These are phyloP conservation scores for Argyra leucocephala DNA, from an alignment of 2,888 invertebrate genomes.

Conservation along the genomic window DNA sequence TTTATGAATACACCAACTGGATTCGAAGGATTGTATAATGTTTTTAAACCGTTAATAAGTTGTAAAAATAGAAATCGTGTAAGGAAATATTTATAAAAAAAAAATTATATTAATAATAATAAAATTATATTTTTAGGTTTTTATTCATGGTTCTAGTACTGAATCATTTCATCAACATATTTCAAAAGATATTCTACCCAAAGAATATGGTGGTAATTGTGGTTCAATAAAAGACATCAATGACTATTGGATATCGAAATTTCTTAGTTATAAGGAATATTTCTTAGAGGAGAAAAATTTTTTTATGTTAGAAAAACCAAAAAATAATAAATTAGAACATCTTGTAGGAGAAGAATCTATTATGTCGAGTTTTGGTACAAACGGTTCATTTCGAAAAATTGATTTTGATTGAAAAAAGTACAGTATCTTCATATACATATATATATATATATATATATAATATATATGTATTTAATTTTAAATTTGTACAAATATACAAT, in stretches of 20 bases:
- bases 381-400: conserved; percentile 27
- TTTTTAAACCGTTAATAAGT: conserved; percentile 52
- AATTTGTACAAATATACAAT: too few relatives aligned
- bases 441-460: too few relatives aligned
- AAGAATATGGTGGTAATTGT: conserved; percentile 56
- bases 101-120: background rate
- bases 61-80: conserved; percentile 54
- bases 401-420: conserved; percentile 26
- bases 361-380: conserved; percentile 22
- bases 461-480: too few relatives aligned
- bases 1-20: conserved; percentile 51
- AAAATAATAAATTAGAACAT: conserved; percentile 22
- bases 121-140: conserved; percentile 44
- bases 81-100: conserved; percentile 30
- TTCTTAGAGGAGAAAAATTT: conserved; percentile 34
- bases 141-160: conserved; percentile 48
- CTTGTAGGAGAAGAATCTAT: conserved; percentile 10
- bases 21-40: conserved; percentile 50
- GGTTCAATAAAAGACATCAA: conserved; percentile 42
- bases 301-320: conserved; percentile 36
- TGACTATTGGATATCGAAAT: conserved; percentile 36
- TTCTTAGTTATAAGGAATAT: conserved; percentile 34
- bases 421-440: too few relatives aligned
- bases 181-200: conserved; percentile 51
- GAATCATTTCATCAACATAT: conserved; percentile 51